Evolutionary conservation across 2,797 vertebrate species (phyloP).

Genomic region (Semotilus atromaculatus): DNA sequence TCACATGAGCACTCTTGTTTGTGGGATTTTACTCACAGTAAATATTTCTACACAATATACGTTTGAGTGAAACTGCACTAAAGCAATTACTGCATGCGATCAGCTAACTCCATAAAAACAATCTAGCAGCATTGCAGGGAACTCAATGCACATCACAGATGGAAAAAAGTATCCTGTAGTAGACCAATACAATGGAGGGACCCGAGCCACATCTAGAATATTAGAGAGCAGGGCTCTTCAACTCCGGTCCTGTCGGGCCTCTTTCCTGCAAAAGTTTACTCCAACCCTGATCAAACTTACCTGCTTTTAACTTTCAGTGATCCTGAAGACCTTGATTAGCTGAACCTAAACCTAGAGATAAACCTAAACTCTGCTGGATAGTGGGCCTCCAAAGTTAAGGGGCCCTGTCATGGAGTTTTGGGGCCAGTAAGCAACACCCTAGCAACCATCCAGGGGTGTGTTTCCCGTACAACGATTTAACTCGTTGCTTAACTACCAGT

Average conservation of each 20-base stretch:
- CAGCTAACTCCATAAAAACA: conserved; percentile 19
- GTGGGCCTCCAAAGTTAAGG: background rate
- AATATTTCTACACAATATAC: background rate
- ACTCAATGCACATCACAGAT: conserved; percentile 20
- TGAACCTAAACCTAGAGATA: no score
- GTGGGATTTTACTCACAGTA: background rate
- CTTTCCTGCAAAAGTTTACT: background rate
- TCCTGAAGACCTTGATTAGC: background rate
- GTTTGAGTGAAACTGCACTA: background rate
- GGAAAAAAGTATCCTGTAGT: background rate
- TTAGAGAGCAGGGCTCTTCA: background rate
- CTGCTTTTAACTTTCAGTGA: background rate
- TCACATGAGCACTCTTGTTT: no score
- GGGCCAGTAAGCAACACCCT: background rate
- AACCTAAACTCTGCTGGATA: background rate
- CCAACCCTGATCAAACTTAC: background rate
- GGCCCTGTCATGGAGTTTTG: background rate
- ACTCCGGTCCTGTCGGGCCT: background rate
- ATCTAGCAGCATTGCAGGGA: background rate
- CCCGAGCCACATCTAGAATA: background rate
- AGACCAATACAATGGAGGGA: background rate
- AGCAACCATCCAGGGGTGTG: background rate
- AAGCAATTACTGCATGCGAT: background rate
- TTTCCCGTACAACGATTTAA: no score
- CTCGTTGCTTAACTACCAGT: no score